A percentile compares a stretch with the other conserved stretches of the same genome.
These are phyloP conservation scores for Odontamblyopus rebecca DNA, from an alignment of 2,797 vertebrate genomes.

Conservation along the genomic window DNA sequence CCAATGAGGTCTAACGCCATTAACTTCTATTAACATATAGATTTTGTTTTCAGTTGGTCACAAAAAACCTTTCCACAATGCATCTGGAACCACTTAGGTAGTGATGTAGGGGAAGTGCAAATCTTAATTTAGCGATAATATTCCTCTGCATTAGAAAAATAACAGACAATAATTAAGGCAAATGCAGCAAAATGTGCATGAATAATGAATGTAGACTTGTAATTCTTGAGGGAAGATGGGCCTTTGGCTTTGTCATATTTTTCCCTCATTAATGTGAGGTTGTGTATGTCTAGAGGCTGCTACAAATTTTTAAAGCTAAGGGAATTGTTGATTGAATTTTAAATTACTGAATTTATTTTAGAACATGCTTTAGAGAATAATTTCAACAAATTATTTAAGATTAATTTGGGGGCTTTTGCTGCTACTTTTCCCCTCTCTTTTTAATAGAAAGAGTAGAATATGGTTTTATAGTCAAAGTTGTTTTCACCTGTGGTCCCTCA, in stretches of 20 bases:
- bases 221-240: slow-evolving; percentile 49
- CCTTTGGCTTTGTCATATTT: slow-evolving; percentile 54
- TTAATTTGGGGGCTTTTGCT: background rate
- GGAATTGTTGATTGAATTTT: slow-evolving; percentile 59
- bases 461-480: background rate
- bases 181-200: slow-evolving; percentile 43
- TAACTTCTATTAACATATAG: no score
- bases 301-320: slow-evolving; percentile 59
- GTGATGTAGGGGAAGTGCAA: slow-evolving; percentile 41
- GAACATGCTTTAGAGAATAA: slow-evolving; percentile 54
- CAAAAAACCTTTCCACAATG: slow-evolving; percentile 15
- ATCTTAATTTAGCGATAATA: slow-evolving; percentile 41
- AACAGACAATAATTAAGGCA: slow-evolving; percentile 34
- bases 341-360: slow-evolving; percentile 50
- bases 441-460: background rate
- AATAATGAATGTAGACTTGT: slow-evolving; percentile 57
- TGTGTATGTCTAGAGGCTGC: slow-evolving; percentile 62
- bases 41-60: no score
- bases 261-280: slow-evolving; percentile 47
- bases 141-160: slow-evolving; percentile 45
- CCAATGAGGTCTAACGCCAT: no score
- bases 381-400: slow-evolving; percentile 60
- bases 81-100: background rate
- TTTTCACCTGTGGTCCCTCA: background rate
- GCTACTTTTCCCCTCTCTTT: background rate